These are phyloP conservation scores for Indri indri DNA, from an alignment of 2,113 vertebrate genomes.

Conservation along the genomic window DNA sequence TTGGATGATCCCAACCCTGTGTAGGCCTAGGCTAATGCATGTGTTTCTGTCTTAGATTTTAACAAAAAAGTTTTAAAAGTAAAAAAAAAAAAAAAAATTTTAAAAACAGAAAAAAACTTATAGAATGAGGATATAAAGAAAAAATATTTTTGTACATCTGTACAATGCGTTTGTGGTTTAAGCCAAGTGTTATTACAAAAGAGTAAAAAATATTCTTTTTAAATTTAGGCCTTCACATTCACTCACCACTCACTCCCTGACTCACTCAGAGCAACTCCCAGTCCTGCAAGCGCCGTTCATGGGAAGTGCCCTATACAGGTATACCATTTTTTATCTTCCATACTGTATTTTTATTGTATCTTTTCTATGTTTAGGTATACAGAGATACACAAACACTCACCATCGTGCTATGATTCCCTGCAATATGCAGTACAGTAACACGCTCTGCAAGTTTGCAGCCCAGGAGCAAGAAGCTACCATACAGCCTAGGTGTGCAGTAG, in stretches of 20 bases:
- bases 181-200: too few species aligned
- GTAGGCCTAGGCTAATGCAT: background rate
- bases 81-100: background rate
- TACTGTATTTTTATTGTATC: background rate
- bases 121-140: too few species aligned
- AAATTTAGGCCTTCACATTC: background rate
- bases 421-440: background rate
- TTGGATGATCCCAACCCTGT: background rate
- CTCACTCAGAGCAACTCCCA: background rate
- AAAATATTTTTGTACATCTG: background rate
- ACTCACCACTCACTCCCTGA: background rate
- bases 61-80: background rate
- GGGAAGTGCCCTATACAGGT: background rate
- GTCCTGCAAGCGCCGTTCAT: background rate
- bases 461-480: background rate
- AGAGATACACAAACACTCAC: too few species aligned
- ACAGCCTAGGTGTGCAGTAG: background rate
- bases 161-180: background rate
- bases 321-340: background rate
- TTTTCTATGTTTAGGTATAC: background rate
- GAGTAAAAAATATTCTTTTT: too few species aligned
- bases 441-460: background rate
- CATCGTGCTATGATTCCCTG: too few species aligned
- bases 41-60: background rate
- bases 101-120: background rate